Percentiles rank a stretch among this genome's conserved stretches.
Conservation (phyloP, 2,113 vertebrate species). For the Pica pica region DNA sequence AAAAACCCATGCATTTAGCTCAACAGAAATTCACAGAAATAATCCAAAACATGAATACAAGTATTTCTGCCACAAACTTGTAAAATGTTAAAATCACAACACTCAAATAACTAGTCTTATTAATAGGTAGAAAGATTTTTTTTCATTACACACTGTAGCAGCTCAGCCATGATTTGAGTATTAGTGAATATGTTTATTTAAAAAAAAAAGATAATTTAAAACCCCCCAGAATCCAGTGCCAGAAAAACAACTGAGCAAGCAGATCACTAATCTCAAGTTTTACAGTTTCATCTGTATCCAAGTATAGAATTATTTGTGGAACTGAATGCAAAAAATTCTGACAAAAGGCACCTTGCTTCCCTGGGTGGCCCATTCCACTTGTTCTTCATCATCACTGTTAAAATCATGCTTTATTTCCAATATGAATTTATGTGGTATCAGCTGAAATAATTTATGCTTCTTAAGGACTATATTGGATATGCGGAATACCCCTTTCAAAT, state of each 20-base stretch:
- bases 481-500: not conserved
- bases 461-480: not conserved
- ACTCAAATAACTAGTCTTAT: not conserved
- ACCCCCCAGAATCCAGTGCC: not conserved
- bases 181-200: not conserved
- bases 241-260: not conserved
- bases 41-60: not conserved
- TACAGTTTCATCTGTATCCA: not conserved
- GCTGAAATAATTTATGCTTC: not conserved
- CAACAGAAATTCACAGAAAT: slow-evolving; percentile 41
- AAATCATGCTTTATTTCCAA: not conserved
- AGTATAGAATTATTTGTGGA: not conserved
- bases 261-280: not conserved
- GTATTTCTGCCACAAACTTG: not conserved
- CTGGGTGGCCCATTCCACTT: not conserved
- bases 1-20: slow-evolving; percentile 72
- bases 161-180: not conserved
- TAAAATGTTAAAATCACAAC: not conserved
- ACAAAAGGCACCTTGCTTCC: not conserved
- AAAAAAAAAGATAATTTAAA: not conserved
- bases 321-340: not conserved
- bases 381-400: not conserved
- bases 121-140: not conserved
- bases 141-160: not conserved
- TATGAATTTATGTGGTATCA: not conserved